Evolutionary conservation across 2,888 invertebrate species (phyloP).

Genomic region (Drosophila acutilabella): DNA sequence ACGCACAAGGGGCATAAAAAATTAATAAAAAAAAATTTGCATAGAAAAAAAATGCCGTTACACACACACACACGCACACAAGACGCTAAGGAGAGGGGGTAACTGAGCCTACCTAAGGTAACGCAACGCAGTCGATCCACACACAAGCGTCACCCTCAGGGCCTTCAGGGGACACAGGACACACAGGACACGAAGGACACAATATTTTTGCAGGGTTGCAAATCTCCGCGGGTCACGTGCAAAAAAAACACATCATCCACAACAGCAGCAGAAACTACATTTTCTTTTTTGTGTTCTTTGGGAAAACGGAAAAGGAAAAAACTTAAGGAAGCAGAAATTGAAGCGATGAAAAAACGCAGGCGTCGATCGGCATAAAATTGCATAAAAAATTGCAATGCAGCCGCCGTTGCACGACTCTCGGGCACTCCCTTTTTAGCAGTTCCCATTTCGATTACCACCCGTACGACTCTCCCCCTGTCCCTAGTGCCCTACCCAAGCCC

Average conservation of each 20-base stretch:
- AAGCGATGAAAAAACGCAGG: conserved; percentile 38
- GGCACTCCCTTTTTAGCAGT: conserved; percentile 3
- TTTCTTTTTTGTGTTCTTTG: conserved; percentile 18
- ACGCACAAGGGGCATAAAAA: conserved; percentile 75
- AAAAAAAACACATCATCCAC: conserved; percentile 17
- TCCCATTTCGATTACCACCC: conserved; percentile 4
- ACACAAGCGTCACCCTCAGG: conserved; percentile 49
- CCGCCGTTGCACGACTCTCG: not conserved
- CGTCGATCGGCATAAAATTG: conserved; percentile 69
- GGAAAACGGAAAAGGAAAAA: conserved; percentile 10
- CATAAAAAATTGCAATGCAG: conserved; percentile 73
- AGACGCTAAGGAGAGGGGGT: conserved; percentile 11
- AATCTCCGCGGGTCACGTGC: conserved; percentile 47
- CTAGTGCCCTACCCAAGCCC: conserved; percentile 15
- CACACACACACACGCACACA: conserved; percentile 51
- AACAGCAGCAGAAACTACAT: conserved; percentile 21
- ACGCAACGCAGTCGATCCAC: conserved; percentile 42
- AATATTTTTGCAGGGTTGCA: conserved; percentile 47
- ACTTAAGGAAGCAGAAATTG: conserved; percentile 26
- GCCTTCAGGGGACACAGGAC: conserved; percentile 28
- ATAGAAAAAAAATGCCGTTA: conserved; percentile 85
- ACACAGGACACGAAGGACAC: conserved; percentile 41
- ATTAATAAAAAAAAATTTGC: conserved; percentile 84
- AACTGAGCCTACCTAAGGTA: conserved; percentile 62
- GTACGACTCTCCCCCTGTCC: conserved; percentile 8